Percentiles rank a stretch among this genome's conserved stretches.
Evolutionary conservation across 2,888 invertebrate species (phyloP).

Genomic region (Temnothorax unifasciatus): DNA sequence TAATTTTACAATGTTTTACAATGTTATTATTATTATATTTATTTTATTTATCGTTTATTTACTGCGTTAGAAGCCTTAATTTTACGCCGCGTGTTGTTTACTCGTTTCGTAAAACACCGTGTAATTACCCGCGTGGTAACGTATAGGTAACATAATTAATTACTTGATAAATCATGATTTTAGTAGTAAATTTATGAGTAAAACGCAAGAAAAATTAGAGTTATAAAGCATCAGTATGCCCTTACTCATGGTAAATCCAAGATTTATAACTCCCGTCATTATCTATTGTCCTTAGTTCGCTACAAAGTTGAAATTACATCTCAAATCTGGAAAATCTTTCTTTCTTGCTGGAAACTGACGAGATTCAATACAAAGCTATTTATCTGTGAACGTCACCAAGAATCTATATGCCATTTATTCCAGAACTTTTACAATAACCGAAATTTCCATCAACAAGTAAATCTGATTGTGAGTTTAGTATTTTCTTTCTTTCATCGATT

Average conservation of each 20-base stretch:
- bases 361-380: conserved; percentile 41
- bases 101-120: background rate
- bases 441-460: conserved; percentile 15
- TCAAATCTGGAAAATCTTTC: conserved; percentile 43
- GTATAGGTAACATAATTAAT: conserved; percentile 21
- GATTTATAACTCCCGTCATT: conserved; percentile 50
- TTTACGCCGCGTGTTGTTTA: background rate
- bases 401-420: conserved; percentile 22
- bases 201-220: conserved; percentile 35
- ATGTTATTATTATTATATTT: background rate
- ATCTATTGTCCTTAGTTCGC: conserved; percentile 43
- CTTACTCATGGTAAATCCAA: conserved; percentile 33
- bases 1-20: background rate
- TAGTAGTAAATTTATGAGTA: conserved; percentile 30
- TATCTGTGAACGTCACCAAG: conserved; percentile 13
- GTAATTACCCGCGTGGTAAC: background rate
- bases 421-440: conserved; percentile 23
- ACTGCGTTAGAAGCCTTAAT: background rate
- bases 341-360: conserved; percentile 10
- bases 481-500: background rate
- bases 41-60: background rate
- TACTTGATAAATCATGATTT: conserved; percentile 43
- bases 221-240: conserved; percentile 32
- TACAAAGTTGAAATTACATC: conserved; percentile 50
- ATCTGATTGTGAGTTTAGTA: background rate